These are phyloP conservation scores for Synchiropus splendidus DNA, from an alignment of 2,113 vertebrate species.

Conservation along the genomic window DNA sequence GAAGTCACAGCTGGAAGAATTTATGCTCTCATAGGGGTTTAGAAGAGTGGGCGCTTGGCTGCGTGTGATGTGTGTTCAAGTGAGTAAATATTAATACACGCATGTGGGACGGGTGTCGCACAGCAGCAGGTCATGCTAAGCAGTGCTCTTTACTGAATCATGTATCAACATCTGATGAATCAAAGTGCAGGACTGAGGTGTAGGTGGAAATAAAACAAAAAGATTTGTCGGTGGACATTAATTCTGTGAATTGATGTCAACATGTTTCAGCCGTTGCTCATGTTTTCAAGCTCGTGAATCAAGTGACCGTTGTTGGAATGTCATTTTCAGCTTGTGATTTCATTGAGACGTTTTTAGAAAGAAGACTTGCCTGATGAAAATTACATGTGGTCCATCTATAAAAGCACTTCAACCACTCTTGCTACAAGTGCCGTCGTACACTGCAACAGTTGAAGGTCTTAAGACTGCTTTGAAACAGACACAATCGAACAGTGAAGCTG, in stretches of 20 bases:
- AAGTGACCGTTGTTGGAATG: slow-evolving; percentile 47
- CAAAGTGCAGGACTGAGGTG: slow-evolving; percentile 57
- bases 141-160: slow-evolving; percentile 64
- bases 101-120: slow-evolving; percentile 7
- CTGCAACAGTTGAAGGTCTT: too few relatives aligned
- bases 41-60: slow-evolving; percentile 40
- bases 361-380: slow-evolving; percentile 2
- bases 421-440: too few relatives aligned
- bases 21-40: slow-evolving; percentile 55
- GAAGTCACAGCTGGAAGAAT: slow-evolving; percentile 66
- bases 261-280: slow-evolving; percentile 28
- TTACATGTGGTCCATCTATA: too few relatives aligned
- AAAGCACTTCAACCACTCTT: too few relatives aligned
- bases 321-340: slow-evolving; percentile 39
- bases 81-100: slow-evolving; percentile 50
- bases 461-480: too few relatives aligned
- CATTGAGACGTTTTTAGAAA: slow-evolving; percentile 8
- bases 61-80: slow-evolving; percentile 48
- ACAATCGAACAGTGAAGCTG: too few relatives aligned
- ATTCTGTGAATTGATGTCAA: slow-evolving; percentile 62
- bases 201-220: slow-evolving; percentile 47
- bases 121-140: slow-evolving; percentile 42
- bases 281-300: slow-evolving; percentile 41
- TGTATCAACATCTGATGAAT: slow-evolving; percentile 56
- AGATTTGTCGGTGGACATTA: slow-evolving; percentile 60